These are phyloP conservation scores for Stenichneumon culpator DNA, from an alignment of 2,888 invertebrate species.

Conservation along the genomic window DNA sequence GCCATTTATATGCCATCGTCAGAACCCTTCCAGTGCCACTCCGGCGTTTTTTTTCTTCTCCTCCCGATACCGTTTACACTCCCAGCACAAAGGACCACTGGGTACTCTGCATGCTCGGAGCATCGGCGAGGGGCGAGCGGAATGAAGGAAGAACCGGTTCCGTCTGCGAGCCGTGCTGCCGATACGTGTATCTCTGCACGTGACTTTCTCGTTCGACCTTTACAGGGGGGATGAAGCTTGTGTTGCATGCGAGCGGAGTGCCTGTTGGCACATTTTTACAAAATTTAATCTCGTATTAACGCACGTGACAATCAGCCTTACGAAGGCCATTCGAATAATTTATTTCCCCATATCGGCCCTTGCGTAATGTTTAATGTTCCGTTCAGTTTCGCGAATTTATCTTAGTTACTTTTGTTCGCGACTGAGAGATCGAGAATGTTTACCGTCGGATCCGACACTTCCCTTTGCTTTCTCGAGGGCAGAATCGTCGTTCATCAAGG, in stretches of 20 bases:
- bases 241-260: conserved; percentile 15
- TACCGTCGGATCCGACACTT: conserved; percentile 63
- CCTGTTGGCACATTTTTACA: conserved; percentile 53
- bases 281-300: neutral
- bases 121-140: neutral
- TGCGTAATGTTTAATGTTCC: neutral
- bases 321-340: conserved; percentile 11
- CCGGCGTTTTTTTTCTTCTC: conserved; percentile 21
- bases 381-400: neutral
- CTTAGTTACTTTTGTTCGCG: conserved; percentile 7
- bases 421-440: conserved; percentile 56
- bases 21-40: conserved; percentile 25
- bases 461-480: conserved; percentile 58
- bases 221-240: conserved; percentile 31
- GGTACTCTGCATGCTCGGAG: conserved; percentile 7
- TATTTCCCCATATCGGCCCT: neutral
- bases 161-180: conserved; percentile 23
- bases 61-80: conserved; percentile 39
- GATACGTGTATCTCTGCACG: conserved; percentile 47
- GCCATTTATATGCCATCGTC: neutral
- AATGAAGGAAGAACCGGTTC: conserved; percentile 53
- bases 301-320: conserved; percentile 15
- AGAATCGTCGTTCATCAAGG: conserved; percentile 71
- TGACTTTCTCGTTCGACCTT: conserved; percentile 30
- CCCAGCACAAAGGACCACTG: conserved; percentile 37